Percentiles rank a stretch among this genome's conserved stretches.
phyloP scores from a whole-genome alignment of 2,888 invertebrate genomes.

The Gari tellinella region DNA sequence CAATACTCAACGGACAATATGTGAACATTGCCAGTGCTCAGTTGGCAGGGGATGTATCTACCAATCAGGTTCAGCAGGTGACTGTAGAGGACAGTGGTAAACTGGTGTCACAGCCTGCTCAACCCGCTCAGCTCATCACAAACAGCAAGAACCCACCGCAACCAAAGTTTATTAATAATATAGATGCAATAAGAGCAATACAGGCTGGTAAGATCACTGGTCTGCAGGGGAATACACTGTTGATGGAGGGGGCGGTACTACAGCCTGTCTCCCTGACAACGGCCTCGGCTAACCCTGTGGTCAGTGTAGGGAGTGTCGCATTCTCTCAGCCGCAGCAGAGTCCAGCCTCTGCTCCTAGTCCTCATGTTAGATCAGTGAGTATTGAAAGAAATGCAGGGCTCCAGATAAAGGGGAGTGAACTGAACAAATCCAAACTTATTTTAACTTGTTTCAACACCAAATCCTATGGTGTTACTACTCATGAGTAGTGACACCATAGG shows the following conservation, averaged over 20 bases:
- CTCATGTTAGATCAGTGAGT: constrained; percentile 72
- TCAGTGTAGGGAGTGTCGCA: constrained; percentile 49
- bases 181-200: constrained; percentile 49
- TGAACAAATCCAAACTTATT: too few species aligned
- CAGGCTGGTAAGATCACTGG: constrained; percentile 58
- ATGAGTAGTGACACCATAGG: too few species aligned
- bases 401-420: too few species aligned
- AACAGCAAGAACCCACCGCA: constrained; percentile 39
- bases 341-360: constrained; percentile 66
- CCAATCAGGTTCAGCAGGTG: constrained; percentile 55
- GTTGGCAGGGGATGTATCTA: constrained; percentile 60
- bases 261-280: constrained; percentile 64
- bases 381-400: too few species aligned
- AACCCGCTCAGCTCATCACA: constrained; percentile 50
- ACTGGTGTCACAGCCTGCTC: constrained; percentile 44
- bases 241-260: constrained; percentile 70
- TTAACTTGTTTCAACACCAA: too few species aligned
- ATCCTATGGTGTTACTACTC: too few species aligned
- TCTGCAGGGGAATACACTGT: constrained; percentile 66
- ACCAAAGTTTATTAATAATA: constrained; percentile 47
- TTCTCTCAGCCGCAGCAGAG: constrained; percentile 57
- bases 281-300: constrained; percentile 50
- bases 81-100: constrained; percentile 53
- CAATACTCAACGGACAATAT: constrained; percentile 77
- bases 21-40: constrained; percentile 74